phyloP scores from a whole-genome alignment of 2,888 invertebrate species.

The Cantharis rufa region DNA sequence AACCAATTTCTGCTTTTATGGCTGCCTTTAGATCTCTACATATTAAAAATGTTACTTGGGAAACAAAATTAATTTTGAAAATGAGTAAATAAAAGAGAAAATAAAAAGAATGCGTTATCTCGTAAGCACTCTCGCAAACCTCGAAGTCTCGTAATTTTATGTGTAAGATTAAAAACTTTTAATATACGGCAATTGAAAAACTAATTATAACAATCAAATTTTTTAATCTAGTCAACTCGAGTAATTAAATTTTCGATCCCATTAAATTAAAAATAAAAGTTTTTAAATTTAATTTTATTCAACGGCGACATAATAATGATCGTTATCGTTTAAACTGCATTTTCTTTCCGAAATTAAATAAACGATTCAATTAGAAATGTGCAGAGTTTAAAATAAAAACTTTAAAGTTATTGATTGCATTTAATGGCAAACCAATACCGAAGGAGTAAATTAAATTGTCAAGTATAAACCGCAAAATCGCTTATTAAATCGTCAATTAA shows the following conservation, averaged over 20 bases:
- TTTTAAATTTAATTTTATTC: not conserved
- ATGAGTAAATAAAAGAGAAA: not conserved
- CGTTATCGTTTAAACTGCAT: not conserved
- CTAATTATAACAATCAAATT: not conserved
- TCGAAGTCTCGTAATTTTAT: not conserved
- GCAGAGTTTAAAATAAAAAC: not conserved
- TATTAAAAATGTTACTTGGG: not conserved
- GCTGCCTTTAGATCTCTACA: not conserved
- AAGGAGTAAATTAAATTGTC: not conserved
- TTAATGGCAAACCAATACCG: not conserved
- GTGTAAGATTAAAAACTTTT: not conserved
- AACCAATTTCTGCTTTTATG: not conserved
- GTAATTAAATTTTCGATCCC: not conserved
- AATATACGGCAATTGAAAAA: not conserved
- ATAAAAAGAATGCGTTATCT: not conserved
- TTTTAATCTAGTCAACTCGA: not conserved
- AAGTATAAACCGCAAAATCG: not conserved
- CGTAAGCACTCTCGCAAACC: not conserved
- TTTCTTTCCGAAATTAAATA: not conserved
- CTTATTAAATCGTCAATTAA: not conserved
- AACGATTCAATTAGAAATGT: not conserved
- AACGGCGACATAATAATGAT: not conserved
- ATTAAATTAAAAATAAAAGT: not conserved
- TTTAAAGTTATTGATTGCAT: not conserved
- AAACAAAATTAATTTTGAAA: not conserved